phyloP scores from a whole-genome alignment of 2,113 vertebrate species.

The Cisticola juncidis region DNA sequence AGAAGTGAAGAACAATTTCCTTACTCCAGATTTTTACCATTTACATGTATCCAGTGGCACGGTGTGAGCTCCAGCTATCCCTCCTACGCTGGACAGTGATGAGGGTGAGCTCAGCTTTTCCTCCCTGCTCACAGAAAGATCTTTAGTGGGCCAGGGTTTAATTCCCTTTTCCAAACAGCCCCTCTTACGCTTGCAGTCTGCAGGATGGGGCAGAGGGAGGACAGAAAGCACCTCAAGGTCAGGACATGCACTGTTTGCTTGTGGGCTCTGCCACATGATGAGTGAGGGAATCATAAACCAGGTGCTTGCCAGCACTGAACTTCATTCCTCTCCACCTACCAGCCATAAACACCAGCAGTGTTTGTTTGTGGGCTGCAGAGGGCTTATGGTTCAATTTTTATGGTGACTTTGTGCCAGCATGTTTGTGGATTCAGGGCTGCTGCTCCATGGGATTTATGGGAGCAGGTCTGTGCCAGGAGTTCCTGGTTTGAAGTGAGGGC shows the following conservation, averaged over 20 bases:
- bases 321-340: neutral
- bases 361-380: neutral
- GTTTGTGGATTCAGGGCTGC: neutral
- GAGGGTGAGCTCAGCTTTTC: neutral
- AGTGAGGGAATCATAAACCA: neutral
- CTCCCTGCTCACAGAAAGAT: neutral
- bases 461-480: neutral
- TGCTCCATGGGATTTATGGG: neutral
- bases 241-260: neutral
- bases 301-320: neutral
- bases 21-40: neutral
- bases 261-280: neutral
- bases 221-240: neutral
- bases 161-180: neutral
- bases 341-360: neutral
- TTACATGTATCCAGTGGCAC: neutral
- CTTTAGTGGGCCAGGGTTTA: neutral
- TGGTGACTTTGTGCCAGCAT: neutral
- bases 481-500: neutral
- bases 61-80: neutral
- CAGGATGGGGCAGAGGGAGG: neutral
- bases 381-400: neutral
- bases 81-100: neutral
- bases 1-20: neutral
- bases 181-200: neutral